Evolutionary conservation across 2,888 invertebrate genomes (phyloP).

Genomic region (Psylliodes chrysocephalus): DNA sequence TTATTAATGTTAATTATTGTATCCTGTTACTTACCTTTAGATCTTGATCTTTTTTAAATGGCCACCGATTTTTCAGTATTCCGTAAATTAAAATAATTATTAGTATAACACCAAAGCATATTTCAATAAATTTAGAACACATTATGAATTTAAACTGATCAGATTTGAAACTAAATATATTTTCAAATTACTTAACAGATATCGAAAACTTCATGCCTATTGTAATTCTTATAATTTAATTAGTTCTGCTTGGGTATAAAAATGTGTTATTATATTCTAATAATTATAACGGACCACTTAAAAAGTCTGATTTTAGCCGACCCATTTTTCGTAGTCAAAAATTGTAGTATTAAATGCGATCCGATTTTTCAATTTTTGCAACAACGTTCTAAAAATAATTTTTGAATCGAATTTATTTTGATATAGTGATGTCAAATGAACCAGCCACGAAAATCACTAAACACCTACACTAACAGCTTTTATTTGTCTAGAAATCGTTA

Average conservation of each 20-base stretch:
- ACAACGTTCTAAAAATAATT: conserved; percentile 26
- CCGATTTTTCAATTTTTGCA: conserved; percentile 13
- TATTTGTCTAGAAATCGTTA: background rate
- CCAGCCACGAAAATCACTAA: conserved; percentile 1
- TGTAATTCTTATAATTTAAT: no score
- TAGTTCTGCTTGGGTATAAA: no score
- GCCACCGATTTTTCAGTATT: background rate
- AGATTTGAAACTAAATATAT: no score
- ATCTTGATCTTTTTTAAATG: background rate
- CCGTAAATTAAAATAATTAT: background rate
- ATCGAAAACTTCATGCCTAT: no score
- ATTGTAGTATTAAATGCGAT: conserved; percentile 3
- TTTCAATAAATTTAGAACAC: background rate
- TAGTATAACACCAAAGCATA: background rate
- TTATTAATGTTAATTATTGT: no score
- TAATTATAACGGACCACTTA: background rate
- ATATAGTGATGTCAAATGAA: conserved; percentile 24
- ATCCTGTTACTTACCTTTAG: background rate
- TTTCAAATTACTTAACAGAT: no score
- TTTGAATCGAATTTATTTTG: conserved; percentile 20
- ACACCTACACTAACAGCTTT: conserved; percentile 17
- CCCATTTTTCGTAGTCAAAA: background rate
- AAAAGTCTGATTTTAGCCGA: background rate
- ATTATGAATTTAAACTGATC: no score
- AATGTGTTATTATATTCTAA: no score